Conservation (phyloP, 2,113 vertebrate genomes). For the Thomomys bottae region DNA sequence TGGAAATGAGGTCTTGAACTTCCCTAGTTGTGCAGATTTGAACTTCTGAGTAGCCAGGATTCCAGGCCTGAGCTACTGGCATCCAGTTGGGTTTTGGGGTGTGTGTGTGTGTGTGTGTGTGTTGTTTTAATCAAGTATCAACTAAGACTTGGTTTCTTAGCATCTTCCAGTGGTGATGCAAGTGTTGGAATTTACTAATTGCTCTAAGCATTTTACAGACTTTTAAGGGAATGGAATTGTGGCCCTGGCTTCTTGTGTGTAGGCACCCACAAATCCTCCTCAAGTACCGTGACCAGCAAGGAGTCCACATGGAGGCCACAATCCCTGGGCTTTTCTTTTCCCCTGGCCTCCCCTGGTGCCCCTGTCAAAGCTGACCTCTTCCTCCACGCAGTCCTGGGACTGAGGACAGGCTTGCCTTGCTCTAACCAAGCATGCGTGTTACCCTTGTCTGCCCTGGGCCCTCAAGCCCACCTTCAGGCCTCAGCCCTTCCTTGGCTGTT, state of each 20-base stretch:
- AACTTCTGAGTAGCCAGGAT: no score
- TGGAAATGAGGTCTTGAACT: no score
- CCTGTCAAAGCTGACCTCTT: neutral
- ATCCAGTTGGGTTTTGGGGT: no score
- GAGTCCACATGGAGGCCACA: fast-evolving
- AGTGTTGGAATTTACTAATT: neutral
- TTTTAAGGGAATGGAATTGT: neutral
- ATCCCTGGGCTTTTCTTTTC: neutral
- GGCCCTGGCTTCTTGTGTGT: neutral
- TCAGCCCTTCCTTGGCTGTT: neutral
- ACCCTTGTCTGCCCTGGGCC: neutral
- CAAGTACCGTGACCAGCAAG: neutral
- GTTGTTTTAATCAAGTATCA: neutral
- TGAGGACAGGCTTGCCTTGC: neutral
- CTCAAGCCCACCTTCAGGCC: no score
- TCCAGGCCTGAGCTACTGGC: no score
- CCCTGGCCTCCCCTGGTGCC: neutral
- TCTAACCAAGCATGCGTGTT: no score
- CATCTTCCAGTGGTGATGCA: neutral
- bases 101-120: no score
- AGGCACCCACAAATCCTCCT: neutral
- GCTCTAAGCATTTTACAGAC: neutral
- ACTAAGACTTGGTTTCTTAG: neutral
- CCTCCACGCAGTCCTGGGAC: neutral
- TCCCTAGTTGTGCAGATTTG: no score